Percentiles rank a stretch among this genome's conserved stretches.
Evolutionary conservation across 2,888 invertebrate species (phyloP).

Genomic region (Drosophila infuscata): DNA sequence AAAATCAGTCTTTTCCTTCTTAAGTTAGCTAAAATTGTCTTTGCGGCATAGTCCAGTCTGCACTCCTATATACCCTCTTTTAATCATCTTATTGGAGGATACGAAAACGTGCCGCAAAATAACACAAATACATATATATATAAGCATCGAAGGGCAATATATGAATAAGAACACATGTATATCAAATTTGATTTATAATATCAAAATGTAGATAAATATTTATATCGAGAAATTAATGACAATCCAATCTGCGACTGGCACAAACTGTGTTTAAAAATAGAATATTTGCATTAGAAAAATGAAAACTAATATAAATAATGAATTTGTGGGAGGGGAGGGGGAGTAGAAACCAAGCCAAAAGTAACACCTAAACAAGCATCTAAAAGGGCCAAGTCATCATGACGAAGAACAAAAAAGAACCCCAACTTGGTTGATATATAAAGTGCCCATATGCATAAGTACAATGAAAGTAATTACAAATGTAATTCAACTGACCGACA

Average conservation of each 20-base stretch:
- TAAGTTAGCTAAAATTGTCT: too few relatives aligned
- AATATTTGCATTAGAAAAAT: neutral
- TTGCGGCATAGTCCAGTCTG: accelerated
- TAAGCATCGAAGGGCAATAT: slow-evolving; percentile 47
- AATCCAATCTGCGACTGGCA: neutral
- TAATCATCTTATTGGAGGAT: neutral
- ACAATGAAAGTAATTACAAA: slow-evolving; percentile 76
- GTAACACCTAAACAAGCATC: slow-evolving; percentile 19
- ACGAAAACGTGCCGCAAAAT: slow-evolving; percentile 64
- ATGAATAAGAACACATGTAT: slow-evolving; percentile 77
- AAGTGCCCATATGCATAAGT: slow-evolving; percentile 36
- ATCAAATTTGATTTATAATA: slow-evolving; percentile 71
- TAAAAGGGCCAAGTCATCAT: slow-evolving; percentile 71
- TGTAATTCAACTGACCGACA: slow-evolving; percentile 61
- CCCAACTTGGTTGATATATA: neutral
- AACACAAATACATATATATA: slow-evolving; percentile 27
- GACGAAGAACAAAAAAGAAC: slow-evolving; percentile 57
- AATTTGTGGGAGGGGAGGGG: neutral
- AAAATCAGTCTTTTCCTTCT: neutral
- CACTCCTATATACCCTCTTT: slow-evolving; percentile 14
- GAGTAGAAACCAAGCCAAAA: neutral
- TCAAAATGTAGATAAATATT: slow-evolving; percentile 67
- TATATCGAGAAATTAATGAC: slow-evolving; percentile 22
- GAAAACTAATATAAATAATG: neutral
- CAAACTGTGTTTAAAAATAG: neutral